Conservation (phyloP, 1,140 invertebrate genomes). For the Centruroides sculpturatus region DNA sequence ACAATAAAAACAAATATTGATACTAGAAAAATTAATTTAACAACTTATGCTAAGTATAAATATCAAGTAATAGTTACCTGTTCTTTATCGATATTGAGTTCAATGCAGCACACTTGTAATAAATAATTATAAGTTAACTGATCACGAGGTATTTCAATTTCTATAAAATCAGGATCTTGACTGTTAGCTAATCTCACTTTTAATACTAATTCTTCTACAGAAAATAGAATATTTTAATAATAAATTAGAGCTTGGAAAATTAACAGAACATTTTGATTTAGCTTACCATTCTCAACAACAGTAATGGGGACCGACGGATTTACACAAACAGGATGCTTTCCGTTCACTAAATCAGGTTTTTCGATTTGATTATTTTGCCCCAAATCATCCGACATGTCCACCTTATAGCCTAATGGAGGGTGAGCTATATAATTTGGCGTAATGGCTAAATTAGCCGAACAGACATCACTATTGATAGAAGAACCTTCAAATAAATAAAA, state of each 20-base stretch:
- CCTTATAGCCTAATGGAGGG: constrained; percentile 35
- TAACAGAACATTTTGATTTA: background rate
- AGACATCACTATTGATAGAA: no score
- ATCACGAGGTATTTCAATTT: constrained; percentile 44
- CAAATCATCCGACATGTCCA: constrained; percentile 6
- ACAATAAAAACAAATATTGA: no score
- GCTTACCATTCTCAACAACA: constrained; percentile 25
- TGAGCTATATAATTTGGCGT: constrained; percentile 43
- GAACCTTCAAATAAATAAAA: no score
- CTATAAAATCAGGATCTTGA: constrained; percentile 52
- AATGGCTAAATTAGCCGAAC: constrained; percentile 24
- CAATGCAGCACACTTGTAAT: constrained; percentile 44
- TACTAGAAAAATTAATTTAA: no score
- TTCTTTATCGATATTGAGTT: constrained; percentile 38
- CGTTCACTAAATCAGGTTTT: no score
- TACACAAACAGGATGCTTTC: no score
- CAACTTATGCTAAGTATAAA: background rate
- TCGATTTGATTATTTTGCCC: no score
- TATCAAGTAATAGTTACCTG: background rate
- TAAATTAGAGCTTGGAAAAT: constrained; percentile 24
- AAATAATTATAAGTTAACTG: constrained; percentile 43
- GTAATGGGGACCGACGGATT: no score
- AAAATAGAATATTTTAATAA: constrained; percentile 17
- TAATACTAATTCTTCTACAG: constrained; percentile 45
- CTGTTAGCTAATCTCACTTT: constrained; percentile 48